phyloP scores from a whole-genome alignment of 1,140 invertebrate species.

The Cotesia chilonis region DNA sequence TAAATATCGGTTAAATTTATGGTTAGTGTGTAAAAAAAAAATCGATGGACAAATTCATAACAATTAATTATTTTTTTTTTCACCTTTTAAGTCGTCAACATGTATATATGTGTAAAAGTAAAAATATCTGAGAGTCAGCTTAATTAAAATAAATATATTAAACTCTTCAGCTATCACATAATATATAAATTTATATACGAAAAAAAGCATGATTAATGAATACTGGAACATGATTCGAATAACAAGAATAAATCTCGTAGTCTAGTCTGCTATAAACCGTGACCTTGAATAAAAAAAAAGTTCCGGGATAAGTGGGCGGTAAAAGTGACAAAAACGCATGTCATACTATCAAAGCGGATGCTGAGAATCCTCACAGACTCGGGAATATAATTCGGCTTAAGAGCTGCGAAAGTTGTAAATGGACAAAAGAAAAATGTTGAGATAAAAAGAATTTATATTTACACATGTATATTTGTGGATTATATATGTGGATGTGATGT shows the following conservation, averaged over 20 bases:
- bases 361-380: conserved; percentile 20
- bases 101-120: background rate
- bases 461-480: conserved; percentile 6
- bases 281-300: conserved; percentile 27
- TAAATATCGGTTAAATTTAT: too few relatives aligned
- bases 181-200: background rate
- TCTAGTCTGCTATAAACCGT: conserved; percentile 11
- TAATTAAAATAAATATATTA: conserved; percentile 19
- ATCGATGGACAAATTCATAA: too few relatives aligned
- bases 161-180: conserved; percentile 11
- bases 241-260: conserved; percentile 23
- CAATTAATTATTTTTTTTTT: too few relatives aligned
- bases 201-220: conserved; percentile 22
- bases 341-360: conserved; percentile 20
- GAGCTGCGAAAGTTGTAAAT: background rate
- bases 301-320: conserved; percentile 27
- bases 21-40: too few relatives aligned
- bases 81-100: too few relatives aligned
- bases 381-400: background rate
- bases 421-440: background rate
- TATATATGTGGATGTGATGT: conserved; percentile 3
- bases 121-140: background rate
- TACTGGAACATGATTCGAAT: background rate
- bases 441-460: conserved; percentile 6
- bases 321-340: conserved; percentile 31